Base-by-base conservation (phyloP, 2,888 invertebrate genomes). In the Dendrolimus pini region DNA sequence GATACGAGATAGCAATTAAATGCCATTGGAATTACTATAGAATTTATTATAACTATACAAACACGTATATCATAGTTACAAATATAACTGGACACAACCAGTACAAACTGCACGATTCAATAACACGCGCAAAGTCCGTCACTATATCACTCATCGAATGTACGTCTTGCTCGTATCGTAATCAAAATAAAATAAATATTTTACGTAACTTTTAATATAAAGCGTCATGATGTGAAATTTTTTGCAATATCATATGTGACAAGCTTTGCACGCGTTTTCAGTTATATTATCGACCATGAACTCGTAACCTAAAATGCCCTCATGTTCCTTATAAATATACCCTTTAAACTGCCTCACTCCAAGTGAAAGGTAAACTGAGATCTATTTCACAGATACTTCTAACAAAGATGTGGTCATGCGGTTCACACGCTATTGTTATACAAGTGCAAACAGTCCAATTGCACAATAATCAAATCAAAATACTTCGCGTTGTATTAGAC, bases 321-420 rank as follows among this genome's bases (percentile, higher is more conserved):
- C 69, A 66, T 71, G 71, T 74, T 77, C 73, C 75, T 12, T 47
- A 9, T 47, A 47, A 9, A 66, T 74, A 70, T 82, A 77, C 82
- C 84, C 82, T 83, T 83, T 83, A 75, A 73, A 71, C 71, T 75
- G 72, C 71, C 75, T 71, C 70, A 68, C 65, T 66, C 68, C 71
- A 81, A 86, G 88, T 88, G 88, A 89, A 88, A 88, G 88, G 86
- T 80, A 75, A 76, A 67, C 74, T 64, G 72, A 77, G 79, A 80
- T 81, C 81, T 74, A 75, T 80, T 80, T 74, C 69, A 69, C 71
- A 65, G 68, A 68, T 71, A 70, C 68, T 69, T 73, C 70, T 71
- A 72, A 77, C 76, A 78, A 78, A 75, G 78, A 77, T 77, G 74
- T 77, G 75, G 78, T 70, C 78, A 76, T 65, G 71, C 67, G 72